These are phyloP conservation scores for Hydropsyche tenuis DNA, from an alignment of 1,140 invertebrate genomes.

Conservation along the genomic window DNA sequence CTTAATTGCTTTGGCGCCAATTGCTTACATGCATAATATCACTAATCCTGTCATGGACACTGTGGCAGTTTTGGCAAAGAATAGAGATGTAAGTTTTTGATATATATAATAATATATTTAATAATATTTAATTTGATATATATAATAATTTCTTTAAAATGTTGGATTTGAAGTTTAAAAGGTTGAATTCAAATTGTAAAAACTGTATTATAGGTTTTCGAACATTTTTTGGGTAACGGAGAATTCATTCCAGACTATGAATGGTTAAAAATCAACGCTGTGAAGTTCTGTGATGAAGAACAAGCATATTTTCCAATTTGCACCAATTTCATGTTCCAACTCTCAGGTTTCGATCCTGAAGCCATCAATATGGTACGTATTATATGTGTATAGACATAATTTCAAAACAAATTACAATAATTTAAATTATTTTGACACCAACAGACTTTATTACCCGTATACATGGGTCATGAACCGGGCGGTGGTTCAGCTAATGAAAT, in stretches of 20 bases:
- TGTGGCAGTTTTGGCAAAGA: not conserved
- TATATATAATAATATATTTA: too few species aligned
- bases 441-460: slow-evolving; percentile 70
- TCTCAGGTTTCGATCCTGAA: slow-evolving; percentile 63
- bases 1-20: slow-evolving; percentile 67
- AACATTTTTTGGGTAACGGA: slow-evolving; percentile 57
- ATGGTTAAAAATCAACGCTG: slow-evolving; percentile 60
- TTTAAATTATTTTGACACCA: not conserved
- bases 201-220: not conserved
- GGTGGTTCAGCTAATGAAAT: slow-evolving; percentile 80
- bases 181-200: slow-evolving; percentile 54
- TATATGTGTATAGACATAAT: not conserved
- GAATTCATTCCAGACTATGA: slow-evolving; percentile 65
- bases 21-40: slow-evolving; percentile 62
- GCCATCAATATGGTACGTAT: slow-evolving; percentile 62
- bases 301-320: slow-evolving; percentile 62
- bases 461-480: slow-evolving; percentile 79
- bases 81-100: slow-evolving; percentile 53
- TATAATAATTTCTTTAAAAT: too few species aligned
- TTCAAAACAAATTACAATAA: not conserved
- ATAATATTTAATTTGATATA: too few species aligned
- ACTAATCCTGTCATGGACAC: slow-evolving; percentile 58
- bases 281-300: slow-evolving; percentile 61
- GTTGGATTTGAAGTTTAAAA: slow-evolving; percentile 66
- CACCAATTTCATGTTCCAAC: slow-evolving; percentile 65